Base-by-base conservation (phyloP, 92 coral and sea anemone genomes). In the Ricordea florida region DNA sequence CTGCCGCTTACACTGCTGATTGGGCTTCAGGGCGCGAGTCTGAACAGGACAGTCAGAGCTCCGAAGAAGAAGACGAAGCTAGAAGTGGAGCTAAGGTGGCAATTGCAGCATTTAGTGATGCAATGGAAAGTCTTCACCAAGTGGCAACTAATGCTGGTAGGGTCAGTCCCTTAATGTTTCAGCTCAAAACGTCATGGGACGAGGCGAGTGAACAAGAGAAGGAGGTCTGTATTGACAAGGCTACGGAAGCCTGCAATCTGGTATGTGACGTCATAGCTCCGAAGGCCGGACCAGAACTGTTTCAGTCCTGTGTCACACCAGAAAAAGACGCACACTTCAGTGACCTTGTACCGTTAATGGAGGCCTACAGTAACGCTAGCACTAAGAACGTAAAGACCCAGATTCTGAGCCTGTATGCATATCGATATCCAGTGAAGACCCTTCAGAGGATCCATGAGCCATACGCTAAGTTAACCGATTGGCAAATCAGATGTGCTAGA, bases 201-300 rank as follows among this genome's bases (percentile, higher is more conserved):
- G 81, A 74, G 41, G 57, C 91, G 22, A 89, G 53, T 13, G 62
- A 69, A 50, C 30, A 59, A 6, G 88, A 85, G 67, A 74, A 85
- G 51, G 49, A 65, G 46, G 71, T 79, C n/a, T 89, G 94, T 61
- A 85, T 85, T 23, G 85, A 67, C 31, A 89, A 74, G 81, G 87
- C 94, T 13, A 74, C 55, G 16, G 87, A 84, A 80, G 90, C 78
- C 36, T 89, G 94, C 55, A 60, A 53, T 57, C 51, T 84, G 6
- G 82, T 89, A 28, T 89, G 90, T 67, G 75, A 55, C 25, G 38
- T 84, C 56, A 89, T 89, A 37, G 84, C 90, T 0, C 87, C 94
- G 6, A 89, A 89, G 40, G 90, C 81, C 38, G 85, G 81, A 15
- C 57, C 49, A 50, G 86, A 84, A 23, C 76, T 88, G 17, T 53